A percentile compares a stretch with the other conserved stretches of the same genome.
These are phyloP conservation scores for Orestias chungarensis DNA, from an alignment of 2,797 vertebrate species.

Conservation along the genomic window DNA sequence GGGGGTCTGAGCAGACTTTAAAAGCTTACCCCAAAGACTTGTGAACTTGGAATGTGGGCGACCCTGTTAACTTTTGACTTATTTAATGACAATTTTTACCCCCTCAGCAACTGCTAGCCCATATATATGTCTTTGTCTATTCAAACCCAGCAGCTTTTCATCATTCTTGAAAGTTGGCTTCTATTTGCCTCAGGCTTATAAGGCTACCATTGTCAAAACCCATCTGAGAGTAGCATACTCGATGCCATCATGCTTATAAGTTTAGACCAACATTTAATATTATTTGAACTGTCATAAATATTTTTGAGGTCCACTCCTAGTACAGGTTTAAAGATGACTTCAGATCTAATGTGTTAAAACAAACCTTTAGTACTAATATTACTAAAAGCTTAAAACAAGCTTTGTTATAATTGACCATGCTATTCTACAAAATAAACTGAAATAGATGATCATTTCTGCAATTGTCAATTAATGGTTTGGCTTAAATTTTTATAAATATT, in stretches of 20 bases:
- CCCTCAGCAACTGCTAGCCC: background rate
- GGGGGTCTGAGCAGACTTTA: no score
- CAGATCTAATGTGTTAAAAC: background rate
- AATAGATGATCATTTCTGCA: background rate
- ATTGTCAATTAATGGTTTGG: background rate
- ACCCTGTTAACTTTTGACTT: background rate
- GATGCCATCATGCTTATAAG: background rate
- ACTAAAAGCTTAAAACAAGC: background rate
- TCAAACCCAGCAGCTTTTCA: constrained; percentile 1
- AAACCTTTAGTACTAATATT: background rate
- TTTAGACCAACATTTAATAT: background rate
- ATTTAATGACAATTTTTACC: background rate
- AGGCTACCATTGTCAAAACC: background rate
- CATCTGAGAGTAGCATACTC: background rate
- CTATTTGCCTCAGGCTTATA: background rate
- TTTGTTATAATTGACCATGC: background rate
- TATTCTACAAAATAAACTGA: background rate
- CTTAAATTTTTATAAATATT: background rate
- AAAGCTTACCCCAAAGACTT: no score
- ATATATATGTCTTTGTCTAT: background rate
- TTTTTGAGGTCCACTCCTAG: background rate
- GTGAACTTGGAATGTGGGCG: background rate
- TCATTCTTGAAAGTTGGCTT: background rate
- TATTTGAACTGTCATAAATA: background rate
- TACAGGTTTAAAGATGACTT: background rate